A percentile compares a stretch with the other conserved stretches of the same genome.
phyloP scores from a whole-genome alignment of 1,140 invertebrate species.

The Copidosoma floridanum region DNA sequence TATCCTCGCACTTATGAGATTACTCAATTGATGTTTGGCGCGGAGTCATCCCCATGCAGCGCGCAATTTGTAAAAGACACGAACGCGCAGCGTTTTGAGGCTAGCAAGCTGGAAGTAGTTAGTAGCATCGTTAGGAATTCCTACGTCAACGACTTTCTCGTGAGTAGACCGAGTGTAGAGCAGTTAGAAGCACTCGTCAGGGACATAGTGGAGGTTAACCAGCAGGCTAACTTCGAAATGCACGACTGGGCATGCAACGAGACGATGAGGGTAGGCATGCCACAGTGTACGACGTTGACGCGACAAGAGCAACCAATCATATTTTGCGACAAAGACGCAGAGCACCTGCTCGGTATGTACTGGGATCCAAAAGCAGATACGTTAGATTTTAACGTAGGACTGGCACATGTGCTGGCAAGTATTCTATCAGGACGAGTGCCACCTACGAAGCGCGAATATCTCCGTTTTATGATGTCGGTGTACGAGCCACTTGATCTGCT shows the following conservation, averaged over 20 bases:
- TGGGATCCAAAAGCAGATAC: conserved; percentile 3
- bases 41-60: conserved; percentile 34
- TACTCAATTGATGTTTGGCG: conserved; percentile 42
- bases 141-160: background rate
- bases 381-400: background rate
- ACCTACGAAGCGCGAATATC: conserved; percentile 24
- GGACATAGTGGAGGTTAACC: background rate
- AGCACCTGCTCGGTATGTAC: conserved; percentile 2
- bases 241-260: background rate
- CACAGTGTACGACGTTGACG: no score
- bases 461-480: conserved; percentile 30
- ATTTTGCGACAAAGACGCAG: background rate
- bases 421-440: conserved; percentile 5
- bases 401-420: background rate
- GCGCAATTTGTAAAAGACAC: conserved; percentile 36
- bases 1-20: conserved; percentile 32
- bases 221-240: background rate
- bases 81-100: conserved; percentile 16
- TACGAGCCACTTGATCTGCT: conserved; percentile 36
- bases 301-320: background rate
- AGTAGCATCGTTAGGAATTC: background rate
- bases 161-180: background rate
- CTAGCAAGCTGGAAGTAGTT: background rate
- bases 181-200: background rate
- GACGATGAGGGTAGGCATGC: no score